Evolutionary conservation across 2,113 vertebrate species (phyloP).

Genomic region (Actinemys pallida): DNA sequence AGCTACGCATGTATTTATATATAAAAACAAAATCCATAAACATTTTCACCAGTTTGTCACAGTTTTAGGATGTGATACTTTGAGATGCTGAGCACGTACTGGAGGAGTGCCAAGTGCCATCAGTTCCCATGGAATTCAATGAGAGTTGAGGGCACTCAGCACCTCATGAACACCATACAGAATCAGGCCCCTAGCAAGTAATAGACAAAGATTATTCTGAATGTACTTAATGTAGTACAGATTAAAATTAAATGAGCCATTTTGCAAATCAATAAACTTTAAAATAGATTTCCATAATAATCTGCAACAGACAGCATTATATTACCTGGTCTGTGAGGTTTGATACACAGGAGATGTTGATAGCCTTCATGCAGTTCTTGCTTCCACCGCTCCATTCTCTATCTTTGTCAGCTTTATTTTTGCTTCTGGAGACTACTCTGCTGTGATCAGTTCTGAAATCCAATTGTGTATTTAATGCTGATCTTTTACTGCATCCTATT

Average conservation of each 20-base stretch:
- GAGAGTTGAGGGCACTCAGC: background rate
- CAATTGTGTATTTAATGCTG: background rate
- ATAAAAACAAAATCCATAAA: background rate
- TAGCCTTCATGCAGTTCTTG: background rate
- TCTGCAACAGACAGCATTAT: background rate
- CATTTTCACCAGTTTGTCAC: background rate
- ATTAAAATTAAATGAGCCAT: background rate
- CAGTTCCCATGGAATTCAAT: background rate
- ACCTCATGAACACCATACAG: background rate
- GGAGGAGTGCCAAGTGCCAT: background rate
- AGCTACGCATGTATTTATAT: background rate
- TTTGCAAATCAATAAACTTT: background rate
- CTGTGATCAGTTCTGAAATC: background rate
- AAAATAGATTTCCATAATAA: background rate
- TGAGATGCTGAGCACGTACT: background rate
- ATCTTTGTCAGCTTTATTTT: background rate
- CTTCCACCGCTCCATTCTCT: background rate
- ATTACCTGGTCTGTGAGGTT: constrained; percentile 12
- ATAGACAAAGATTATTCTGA: background rate
- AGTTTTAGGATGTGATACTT: background rate
- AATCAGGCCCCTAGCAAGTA: background rate
- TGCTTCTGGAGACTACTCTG: background rate
- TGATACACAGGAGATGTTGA: background rate
- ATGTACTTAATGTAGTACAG: background rate
- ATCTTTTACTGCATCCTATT: background rate